Evolutionary conservation across 2,888 invertebrate species (phyloP).

Genomic region (Lycophotia porphyrea): DNA sequence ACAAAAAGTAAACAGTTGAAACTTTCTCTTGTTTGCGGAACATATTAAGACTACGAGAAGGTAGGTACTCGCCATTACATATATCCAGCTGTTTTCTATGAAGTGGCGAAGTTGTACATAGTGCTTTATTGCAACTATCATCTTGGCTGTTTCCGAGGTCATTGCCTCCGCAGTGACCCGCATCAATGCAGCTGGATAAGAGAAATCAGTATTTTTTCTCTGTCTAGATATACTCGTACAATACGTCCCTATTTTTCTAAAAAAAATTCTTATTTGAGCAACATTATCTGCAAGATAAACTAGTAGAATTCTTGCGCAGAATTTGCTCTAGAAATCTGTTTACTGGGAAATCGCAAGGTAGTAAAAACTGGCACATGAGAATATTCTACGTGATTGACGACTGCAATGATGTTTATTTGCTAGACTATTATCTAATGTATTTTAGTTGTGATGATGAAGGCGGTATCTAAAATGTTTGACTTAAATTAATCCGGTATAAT

Average conservation of each 20-base stretch:
- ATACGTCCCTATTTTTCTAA: not conserved
- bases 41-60: not conserved
- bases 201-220: constrained; percentile 29
- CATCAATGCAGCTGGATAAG: constrained; percentile 11
- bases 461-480: not conserved
- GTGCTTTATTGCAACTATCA: constrained; percentile 17
- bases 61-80: not conserved
- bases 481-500: not conserved
- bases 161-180: constrained; percentile 22
- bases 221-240: not conserved
- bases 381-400: not conserved
- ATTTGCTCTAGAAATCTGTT: constrained; percentile 6
- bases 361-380: constrained; percentile 19
- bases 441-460: not conserved
- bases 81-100: constrained; percentile 20
- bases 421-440: not conserved
- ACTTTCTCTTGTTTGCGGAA: constrained; percentile 55
- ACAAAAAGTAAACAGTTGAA: constrained; percentile 20
- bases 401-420: not conserved
- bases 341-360: not conserved
- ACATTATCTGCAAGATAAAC: not conserved
- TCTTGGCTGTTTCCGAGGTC: constrained; percentile 42
- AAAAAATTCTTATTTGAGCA: not conserved
- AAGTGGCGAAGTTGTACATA: not conserved
- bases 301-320: not conserved